Evolutionary conservation across 2,888 invertebrate species (phyloP).

Genomic region (Pristionchus entomophagus): DNA sequence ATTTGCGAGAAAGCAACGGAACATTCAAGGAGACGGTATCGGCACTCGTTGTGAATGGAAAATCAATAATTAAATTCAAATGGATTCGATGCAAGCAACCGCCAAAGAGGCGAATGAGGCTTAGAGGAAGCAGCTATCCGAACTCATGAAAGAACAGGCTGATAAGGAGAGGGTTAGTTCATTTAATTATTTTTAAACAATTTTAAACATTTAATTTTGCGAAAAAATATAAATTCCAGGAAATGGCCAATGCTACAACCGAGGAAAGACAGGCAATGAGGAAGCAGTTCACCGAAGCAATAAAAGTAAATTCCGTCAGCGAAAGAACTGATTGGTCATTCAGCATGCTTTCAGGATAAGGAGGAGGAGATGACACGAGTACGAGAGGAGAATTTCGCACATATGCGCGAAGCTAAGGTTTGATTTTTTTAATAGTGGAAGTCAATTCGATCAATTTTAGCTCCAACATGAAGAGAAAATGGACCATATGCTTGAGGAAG

Average conservation of each 20-base stretch:
- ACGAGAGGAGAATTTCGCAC: not conserved
- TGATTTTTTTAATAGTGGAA: not conserved
- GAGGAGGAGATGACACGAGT: not conserved
- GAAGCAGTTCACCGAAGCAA: not conserved
- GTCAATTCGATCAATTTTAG: not conserved
- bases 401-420: not conserved
- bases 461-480: not conserved
- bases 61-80: not conserved
- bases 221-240: not conserved
- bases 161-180: slow-evolving; percentile 13
- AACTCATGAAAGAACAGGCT: not conserved
- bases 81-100: not conserved
- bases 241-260: not conserved
- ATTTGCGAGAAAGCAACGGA: not conserved
- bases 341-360: slow-evolving; percentile 3
- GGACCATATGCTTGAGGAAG: not conserved
- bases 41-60: not conserved
- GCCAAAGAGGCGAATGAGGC: not conserved
- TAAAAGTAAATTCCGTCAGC: not conserved
- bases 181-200: too few species aligned
- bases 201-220: not conserved
- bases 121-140: not conserved
- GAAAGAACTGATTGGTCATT: too few species aligned
- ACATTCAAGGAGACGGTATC: slow-evolving; percentile 14
- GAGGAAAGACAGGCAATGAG: slow-evolving; percentile 20